These are phyloP conservation scores for Phyto melanocephala DNA, from an alignment of 2,888 invertebrate genomes.

Conservation along the genomic window DNA sequence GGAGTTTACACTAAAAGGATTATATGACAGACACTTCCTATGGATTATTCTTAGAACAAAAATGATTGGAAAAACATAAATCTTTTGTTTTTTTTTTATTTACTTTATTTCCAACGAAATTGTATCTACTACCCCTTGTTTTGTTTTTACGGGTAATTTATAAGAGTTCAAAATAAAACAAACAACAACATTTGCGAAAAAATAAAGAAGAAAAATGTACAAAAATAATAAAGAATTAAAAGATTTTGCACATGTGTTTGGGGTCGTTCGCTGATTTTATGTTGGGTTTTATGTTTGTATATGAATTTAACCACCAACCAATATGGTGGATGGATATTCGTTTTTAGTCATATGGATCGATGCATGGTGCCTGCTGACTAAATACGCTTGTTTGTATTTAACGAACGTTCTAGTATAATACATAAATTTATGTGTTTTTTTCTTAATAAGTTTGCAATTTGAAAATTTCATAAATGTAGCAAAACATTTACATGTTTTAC, in stretches of 20 bases:
- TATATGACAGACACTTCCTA: constrained; percentile 32
- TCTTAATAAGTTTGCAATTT: constrained; percentile 21
- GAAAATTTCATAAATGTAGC: constrained; percentile 35
- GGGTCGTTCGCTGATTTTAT: constrained; percentile 26
- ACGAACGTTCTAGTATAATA: too few species aligned
- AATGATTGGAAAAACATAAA: constrained; percentile 34
- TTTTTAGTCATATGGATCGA: constrained; percentile 26
- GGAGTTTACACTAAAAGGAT: constrained; percentile 25
- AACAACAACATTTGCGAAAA: constrained; percentile 11
- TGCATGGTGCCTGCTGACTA: constrained; percentile 20
- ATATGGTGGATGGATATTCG: constrained; percentile 49
- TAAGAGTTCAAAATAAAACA: not conserved
- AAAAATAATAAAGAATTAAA: not conserved
- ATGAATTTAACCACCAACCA: constrained; percentile 44
- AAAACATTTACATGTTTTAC: not conserved
- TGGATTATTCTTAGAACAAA: constrained; percentile 32
- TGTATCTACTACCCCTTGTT: constrained; percentile 16
- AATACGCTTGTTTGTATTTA: too few species aligned
- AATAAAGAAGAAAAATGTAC: not conserved
- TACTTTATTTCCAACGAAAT: not conserved
- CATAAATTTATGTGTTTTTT: constrained; percentile 18
- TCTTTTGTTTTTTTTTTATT: not conserved
- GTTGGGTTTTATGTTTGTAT: constrained; percentile 20
- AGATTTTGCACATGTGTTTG: constrained; percentile 52
- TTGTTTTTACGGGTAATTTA: not conserved